Evolutionary conservation across 2,888 invertebrate genomes (phyloP).

Genomic region (Amphipoea oculea): DNA sequence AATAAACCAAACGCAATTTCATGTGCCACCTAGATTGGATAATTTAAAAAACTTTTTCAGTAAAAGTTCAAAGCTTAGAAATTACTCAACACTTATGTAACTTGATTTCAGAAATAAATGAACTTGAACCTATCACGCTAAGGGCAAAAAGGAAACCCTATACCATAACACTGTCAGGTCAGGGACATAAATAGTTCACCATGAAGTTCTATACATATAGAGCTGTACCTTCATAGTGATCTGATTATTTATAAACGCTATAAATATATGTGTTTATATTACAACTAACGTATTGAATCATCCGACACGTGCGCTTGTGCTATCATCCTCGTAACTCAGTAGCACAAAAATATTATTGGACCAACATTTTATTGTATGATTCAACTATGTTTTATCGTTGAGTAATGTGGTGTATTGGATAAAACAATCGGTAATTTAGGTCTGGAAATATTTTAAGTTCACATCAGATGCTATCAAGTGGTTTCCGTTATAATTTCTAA

Average conservation of each 20-base stretch:
- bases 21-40: not conserved
- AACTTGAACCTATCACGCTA: slow-evolving; percentile 46
- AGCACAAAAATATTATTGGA: slow-evolving; percentile 51
- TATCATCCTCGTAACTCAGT: slow-evolving; percentile 46
- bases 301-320: slow-evolving; percentile 47
- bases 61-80: slow-evolving; percentile 10
- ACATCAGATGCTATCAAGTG: not conserved
- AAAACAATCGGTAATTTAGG: slow-evolving; percentile 7
- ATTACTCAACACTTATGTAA: slow-evolving; percentile 8
- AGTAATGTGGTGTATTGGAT: slow-evolving; percentile 16
- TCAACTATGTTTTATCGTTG: slow-evolving; percentile 32
- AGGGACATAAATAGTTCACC: slow-evolving; percentile 27
- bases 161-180: slow-evolving; percentile 11
- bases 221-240: slow-evolving; percentile 27
- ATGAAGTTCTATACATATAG: slow-evolving; percentile 42
- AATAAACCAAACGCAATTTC: not conserved
- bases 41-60: not conserved
- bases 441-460: not conserved
- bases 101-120: not conserved
- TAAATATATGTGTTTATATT: slow-evolving; percentile 50
- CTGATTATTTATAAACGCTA: slow-evolving; percentile 40
- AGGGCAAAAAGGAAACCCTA: slow-evolving; percentile 29
- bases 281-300: slow-evolving; percentile 58
- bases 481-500: not conserved
- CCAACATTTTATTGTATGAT: slow-evolving; percentile 44